A percentile compares a stretch with the other conserved stretches of the same genome.
Conservation (phyloP, 2,113 vertebrate genomes). For the Cinclus cinclus region DNA sequence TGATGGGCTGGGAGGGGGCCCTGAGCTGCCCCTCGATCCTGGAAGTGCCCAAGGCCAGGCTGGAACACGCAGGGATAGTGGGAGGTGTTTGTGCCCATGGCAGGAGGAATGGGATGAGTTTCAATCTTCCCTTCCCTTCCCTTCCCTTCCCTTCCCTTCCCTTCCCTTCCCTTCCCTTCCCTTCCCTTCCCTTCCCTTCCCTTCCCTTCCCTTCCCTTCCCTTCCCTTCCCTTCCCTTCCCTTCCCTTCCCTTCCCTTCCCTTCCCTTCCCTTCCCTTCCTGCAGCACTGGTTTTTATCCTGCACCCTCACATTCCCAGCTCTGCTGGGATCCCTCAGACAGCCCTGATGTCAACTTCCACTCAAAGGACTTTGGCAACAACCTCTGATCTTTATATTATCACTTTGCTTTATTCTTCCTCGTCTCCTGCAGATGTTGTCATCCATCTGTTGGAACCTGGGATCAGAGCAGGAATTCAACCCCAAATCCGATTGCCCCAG, state of each 20-base stretch:
- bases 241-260: no score
- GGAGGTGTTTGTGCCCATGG: not conserved
- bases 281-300: not conserved
- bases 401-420: not conserved
- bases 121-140: no score
- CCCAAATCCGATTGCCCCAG: not conserved
- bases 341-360: not conserved
- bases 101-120: not conserved
- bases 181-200: no score
- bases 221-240: no score
- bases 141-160: no score
- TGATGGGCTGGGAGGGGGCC: not conserved
- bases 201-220: no score
- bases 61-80: not conserved
- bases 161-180: no score
- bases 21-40: not conserved
- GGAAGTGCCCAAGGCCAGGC: not conserved
- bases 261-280: no score
- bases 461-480: not conserved
- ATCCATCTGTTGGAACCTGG: not conserved
- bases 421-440: not conserved
- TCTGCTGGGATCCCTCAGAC: not conserved
- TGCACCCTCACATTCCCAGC: fast-evolving
- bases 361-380: not conserved
- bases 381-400: not conserved